Conservation (phyloP, 2,888 invertebrate genomes). For the Glaucopsyche alexis region DNA sequence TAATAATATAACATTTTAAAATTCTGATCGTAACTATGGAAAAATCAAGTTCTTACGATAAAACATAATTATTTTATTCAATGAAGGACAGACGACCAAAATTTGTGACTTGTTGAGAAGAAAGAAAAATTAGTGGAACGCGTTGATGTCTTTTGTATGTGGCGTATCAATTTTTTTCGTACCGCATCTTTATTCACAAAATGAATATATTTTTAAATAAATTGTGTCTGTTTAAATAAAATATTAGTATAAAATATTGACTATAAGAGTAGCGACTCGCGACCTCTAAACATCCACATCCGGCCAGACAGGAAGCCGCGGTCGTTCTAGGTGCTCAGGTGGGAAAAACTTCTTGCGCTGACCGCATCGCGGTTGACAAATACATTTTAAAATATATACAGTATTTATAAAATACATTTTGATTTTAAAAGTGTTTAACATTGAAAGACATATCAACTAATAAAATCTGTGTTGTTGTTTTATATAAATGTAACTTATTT, state of each 20-base stretch:
- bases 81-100: no score
- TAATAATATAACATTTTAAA: no score
- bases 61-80: no score
- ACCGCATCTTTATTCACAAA: neutral
- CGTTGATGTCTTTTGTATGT: slow-evolving; percentile 68
- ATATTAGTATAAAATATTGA: neutral
- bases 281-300: slow-evolving; percentile 10
- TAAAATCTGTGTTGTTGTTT: no score
- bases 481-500: no score
- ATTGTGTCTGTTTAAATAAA: neutral
- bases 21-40: no score
- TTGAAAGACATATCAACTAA: no score
- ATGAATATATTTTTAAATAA: neutral
- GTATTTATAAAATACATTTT: no score
- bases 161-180: slow-evolving; percentile 25
- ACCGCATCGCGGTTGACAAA: neutral
- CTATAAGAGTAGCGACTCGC: neutral
- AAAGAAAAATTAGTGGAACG: slow-evolving; percentile 32
- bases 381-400: no score
- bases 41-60: no score
- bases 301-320: slow-evolving; percentile 22
- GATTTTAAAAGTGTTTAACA: no score
- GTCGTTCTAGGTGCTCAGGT: neutral
- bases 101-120: no score
- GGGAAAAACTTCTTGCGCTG: neutral